A percentile compares a stretch with the other conserved stretches of the same genome.
Conservation (phyloP, 2,113 vertebrate species). For the Ivindomyrus marchei region DNA sequence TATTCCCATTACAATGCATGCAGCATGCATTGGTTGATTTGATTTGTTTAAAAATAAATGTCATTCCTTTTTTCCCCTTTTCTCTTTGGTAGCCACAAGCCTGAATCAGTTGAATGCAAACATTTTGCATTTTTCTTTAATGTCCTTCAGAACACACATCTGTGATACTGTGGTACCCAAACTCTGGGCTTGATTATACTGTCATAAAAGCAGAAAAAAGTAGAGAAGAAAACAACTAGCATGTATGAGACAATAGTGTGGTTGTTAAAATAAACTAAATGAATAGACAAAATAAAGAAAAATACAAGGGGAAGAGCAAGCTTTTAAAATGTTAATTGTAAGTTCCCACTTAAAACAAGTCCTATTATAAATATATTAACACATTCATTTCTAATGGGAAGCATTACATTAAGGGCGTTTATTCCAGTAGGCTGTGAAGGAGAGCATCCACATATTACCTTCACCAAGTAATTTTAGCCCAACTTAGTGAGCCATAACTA, state of each 20-base stretch:
- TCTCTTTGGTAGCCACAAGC: neutral
- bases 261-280: neutral
- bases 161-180: neutral
- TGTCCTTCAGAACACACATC: neutral
- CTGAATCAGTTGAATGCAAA: neutral
- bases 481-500: too few species aligned
- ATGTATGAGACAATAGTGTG: neutral
- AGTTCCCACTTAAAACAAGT: too few species aligned
- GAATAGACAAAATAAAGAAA: neutral
- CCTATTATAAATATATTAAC: too few species aligned
- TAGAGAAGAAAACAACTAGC: neutral
- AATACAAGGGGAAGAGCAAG: neutral
- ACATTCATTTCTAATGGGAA: too few species aligned
- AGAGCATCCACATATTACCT: too few species aligned
- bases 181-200: neutral
- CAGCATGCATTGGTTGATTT: neutral
- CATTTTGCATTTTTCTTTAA: neutral
- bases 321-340: too few species aligned
- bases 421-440: too few species aligned
- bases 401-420: too few species aligned
- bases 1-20: neutral
- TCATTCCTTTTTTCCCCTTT: neutral
- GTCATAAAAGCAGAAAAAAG: neutral
- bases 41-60: neutral
- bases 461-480: too few species aligned